Base-by-base conservation (phyloP, 2,797 vertebrate genomes). In the Muscicapa comitata region DNA sequence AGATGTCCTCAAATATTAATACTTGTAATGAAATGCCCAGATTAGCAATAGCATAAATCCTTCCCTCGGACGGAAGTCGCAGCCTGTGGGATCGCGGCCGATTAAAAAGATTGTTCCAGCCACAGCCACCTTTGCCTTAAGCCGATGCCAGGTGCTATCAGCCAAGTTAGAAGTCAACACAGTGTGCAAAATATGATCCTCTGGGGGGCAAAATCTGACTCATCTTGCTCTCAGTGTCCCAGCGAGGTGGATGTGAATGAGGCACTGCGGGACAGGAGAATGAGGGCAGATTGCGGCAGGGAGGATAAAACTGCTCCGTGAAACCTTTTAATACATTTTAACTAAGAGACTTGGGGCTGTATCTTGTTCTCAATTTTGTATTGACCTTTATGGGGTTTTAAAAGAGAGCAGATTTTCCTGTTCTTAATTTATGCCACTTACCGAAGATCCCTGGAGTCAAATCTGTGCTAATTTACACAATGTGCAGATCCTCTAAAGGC, bases 351-450 rank as follows among this genome's bases (percentile, higher is more conserved):
- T 93, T 72, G 43, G 12, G 93, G 82, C 89, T 71, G 72, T 88
- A 8, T 80, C 92, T 86, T 81, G 61, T 88, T 94, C 91, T 94
- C 72, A 70, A 19, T 95, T 94, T 91, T 72, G 51, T 90, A 24
- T 86, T 95, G 82, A 96, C 92, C 94, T 95, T 96, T 96, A 94
- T 88, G 76, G 72, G 58, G 75, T 92, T 96, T 95, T 88, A 90
- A 94, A 93, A 91, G 94, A 92, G 68, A 96, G 54, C 65, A 80
- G 89, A 91, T 93, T 96, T 96, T 94, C 62, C 62, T 80, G 33
- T 88, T 92, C 92, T 84, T 93, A 95, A 95, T 95, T 95, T 95
- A 94, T 90, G 91, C 70, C 85, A 76, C 91, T 96, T 86, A 79
- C 59, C 33, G 54, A 75, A 86, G 68, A 95, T 96, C 87, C 91